Conservation (phyloP, 2,888 invertebrate species). For the Cryptops parisi region DNA sequence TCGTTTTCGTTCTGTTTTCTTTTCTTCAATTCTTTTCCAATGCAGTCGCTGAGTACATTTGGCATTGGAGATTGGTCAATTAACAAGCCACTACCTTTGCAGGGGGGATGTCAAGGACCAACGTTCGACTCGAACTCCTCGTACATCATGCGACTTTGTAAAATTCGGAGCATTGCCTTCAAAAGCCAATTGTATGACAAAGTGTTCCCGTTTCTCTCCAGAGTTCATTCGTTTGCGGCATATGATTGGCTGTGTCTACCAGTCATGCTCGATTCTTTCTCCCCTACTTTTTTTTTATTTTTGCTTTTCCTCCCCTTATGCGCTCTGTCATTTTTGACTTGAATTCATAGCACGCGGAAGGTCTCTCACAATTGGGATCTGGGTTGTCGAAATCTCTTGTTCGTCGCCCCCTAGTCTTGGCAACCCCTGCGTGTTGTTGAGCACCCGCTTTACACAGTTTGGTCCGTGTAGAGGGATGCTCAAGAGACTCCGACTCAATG, state of each 20-base stretch:
- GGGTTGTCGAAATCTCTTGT: not conserved
- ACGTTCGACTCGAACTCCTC: too few relatives aligned
- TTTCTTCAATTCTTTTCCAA: not conserved
- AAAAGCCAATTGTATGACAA: too few relatives aligned
- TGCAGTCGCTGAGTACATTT: not conserved
- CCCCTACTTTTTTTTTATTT: not conserved
- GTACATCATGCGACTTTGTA: too few relatives aligned
- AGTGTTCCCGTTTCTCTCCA: not conserved
- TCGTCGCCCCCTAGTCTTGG: not conserved
- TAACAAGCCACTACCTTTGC: constrained; percentile 7
- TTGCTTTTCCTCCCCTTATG: too few relatives aligned
- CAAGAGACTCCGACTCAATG: constrained; percentile 14
- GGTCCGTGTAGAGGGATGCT: not conserved
- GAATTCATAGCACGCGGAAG: not conserved
- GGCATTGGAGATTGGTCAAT: constrained; percentile 7
- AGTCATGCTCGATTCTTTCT: not conserved
- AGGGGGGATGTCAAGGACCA: too few relatives aligned
- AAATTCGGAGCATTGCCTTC: not conserved
- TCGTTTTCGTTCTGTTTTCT: not conserved
- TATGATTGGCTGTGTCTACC: not conserved
- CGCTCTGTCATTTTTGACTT: not conserved
- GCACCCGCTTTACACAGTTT: not conserved
- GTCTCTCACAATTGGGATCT: not conserved
- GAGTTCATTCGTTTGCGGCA: not conserved
- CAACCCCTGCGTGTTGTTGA: not conserved